Evolutionary conservation across 2,888 invertebrate species (phyloP).

Genomic region (Aporophyla lueneburgensis): DNA sequence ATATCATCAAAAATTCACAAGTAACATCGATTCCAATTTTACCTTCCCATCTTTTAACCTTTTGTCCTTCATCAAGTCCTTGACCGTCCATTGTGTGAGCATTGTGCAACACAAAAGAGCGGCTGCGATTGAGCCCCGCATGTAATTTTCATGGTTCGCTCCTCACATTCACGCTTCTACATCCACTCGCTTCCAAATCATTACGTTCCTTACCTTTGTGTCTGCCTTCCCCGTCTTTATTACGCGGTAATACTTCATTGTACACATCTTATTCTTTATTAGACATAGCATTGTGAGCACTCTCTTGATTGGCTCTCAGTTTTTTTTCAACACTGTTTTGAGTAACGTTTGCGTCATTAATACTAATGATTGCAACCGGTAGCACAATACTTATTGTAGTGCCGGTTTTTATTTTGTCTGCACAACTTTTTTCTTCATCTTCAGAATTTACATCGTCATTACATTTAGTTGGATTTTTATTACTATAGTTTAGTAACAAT

Average conservation of each 20-base stretch:
- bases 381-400: constrained; percentile 89
- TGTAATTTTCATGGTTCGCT: constrained; percentile 89
- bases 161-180: constrained; percentile 86
- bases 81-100: constrained; percentile 86
- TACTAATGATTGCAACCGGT: constrained; percentile 89
- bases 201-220: constrained; percentile 88
- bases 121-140: constrained; percentile 86
- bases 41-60: constrained; percentile 78
- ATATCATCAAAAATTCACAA: constrained; percentile 37
- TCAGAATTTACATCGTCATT: constrained; percentile 87
- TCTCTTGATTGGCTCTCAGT: constrained; percentile 86
- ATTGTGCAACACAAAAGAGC: constrained; percentile 85
- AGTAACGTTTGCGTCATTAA: constrained; percentile 89
- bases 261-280: constrained; percentile 82
- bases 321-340: constrained; percentile 85
- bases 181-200: constrained; percentile 90
- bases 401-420: constrained; percentile 75
- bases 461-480: constrained; percentile 87
- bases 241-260: constrained; percentile 81
- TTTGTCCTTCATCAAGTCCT: constrained; percentile 88
- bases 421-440: constrained; percentile 74
- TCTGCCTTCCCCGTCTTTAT: constrained; percentile 81
- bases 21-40: constrained; percentile 65
- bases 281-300: constrained; percentile 75
- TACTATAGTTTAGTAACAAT: constrained; percentile 83